Base-by-base conservation (phyloP, 1,140 invertebrate species). In the Pseudoatta argentina region DNA sequence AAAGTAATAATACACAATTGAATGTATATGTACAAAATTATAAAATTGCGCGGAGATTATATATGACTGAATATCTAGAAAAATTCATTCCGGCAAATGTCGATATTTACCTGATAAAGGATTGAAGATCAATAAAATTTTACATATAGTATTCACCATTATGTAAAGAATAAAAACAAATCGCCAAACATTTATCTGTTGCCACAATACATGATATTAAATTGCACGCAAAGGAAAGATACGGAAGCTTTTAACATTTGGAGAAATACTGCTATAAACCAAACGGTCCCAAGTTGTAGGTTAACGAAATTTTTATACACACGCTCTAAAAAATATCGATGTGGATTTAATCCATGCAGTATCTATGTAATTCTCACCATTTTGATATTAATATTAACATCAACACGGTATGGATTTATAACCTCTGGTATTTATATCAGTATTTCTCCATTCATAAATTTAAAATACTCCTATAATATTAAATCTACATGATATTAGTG, bases 251-350 rank as follows among this genome's bases (percentile, higher is more conserved):
- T 24, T 27, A 83, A 27, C 14, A 16, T 27, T 21, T 57, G 7
- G 1, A 53, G 24, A 53, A 24, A 30, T 72, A 21, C 5, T 48
- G 30, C 27, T 34, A 10, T 12, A 16, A n/a, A 10, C 10, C 30
- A 10, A 24, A 24, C 7, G 67, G 10, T 21, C 39, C 18, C 44
- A 16, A 8, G 51, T 73, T 66, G 18, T 16, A 10, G 53, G 48
- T 75, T 71, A 61, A 48, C 75, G 24, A 83, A 61, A 63, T 30
- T 73, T 73, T 83, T 83, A 48, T 51, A 18, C 39, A 44, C 39
- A 44, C 5, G 8, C 8, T 44, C 8, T 10, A 12, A 44, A 44
- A 44, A 44, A 44, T 44, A 44, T 44, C 8, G 1, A 44, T 44
- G 8, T 44, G 39, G 39, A 44, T 44, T 44, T 44, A 44, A 44